Base-by-base conservation (phyloP, 2,888 invertebrate species). In the Mechanitis messenoides region DNA sequence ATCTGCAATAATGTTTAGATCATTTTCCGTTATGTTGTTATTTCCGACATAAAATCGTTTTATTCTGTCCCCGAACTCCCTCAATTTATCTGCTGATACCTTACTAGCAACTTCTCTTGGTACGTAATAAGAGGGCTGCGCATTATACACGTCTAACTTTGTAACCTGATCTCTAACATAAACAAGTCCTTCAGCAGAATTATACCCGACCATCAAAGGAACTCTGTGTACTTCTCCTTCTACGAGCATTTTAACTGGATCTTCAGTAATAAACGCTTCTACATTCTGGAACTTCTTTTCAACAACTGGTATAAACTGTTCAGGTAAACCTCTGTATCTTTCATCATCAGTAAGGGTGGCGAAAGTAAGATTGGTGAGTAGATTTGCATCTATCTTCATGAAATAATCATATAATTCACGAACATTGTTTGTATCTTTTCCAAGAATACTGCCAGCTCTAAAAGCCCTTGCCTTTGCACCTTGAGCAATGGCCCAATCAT, bases 161-260 rank as follows among this genome's bases (percentile, higher is more conserved):
- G 73, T 77, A 2, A 71, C 3, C 35, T 72, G 69, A 50, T 76
- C 72, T 38, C 70, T 65, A 1, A 78, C 56, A 55, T 77, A 65
- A 1, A 80, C 12, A 2, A 85, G 53, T 0, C 83, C 84, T 72
- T 85, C 85, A 5, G 74, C 76, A 1, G 79, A 76, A 68, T 77
- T 85, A 66, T 81, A 84, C 3, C 85, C 85, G 1, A 75, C 64
- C 68, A 86, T 71, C 0, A 83, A 45, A 1, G 85, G 83, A 0
- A 85, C 77, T 61, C 75, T 74, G 50, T 71, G 74, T 0, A 78
- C 60, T 62, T 76, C 74, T 2, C 76, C 77, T 3, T 75, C 67
- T 60, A 77, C 61, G 2, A 86, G 45, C 33, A 75, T 59, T 46
- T 79, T 68, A 2, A 77, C 63, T 2, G 83, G 78, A 38, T 79